phyloP scores from a whole-genome alignment of 2,888 invertebrate genomes.

The Aromia moschata region DNA sequence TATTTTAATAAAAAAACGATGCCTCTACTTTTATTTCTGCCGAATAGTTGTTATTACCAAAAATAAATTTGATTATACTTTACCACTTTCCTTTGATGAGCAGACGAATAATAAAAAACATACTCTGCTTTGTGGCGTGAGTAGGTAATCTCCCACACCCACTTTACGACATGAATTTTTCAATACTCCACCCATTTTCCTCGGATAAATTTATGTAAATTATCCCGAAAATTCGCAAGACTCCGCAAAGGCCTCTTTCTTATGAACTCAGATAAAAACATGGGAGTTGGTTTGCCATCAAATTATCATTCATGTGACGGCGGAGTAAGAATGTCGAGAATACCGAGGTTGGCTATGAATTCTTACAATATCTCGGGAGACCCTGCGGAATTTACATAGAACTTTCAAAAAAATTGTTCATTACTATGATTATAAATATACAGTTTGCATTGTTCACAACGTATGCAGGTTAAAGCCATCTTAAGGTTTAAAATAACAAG shows the following conservation, averaged over 20 bases:
- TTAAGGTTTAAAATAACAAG: no score
- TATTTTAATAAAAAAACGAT: no score
- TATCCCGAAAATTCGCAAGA: neutral
- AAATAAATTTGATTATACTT: no score
- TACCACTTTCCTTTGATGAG: neutral
- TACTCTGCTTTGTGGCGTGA: neutral
- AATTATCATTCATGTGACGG: constrained; percentile 3
- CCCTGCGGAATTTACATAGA: no score
- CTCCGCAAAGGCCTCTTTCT: neutral
- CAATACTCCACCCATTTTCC: neutral
- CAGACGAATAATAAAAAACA: neutral
- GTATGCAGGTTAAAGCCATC: no score
- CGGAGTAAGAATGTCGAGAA: constrained; percentile 5
- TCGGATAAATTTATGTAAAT: neutral
- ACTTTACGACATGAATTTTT: neutral
- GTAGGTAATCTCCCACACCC: neutral
- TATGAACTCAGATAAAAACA: constrained; percentile 4
- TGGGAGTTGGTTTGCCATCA: constrained; percentile 7
- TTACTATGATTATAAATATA: no score
- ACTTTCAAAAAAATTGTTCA: no score
- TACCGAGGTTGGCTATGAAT: constrained; percentile 1
- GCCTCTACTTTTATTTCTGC: no score
- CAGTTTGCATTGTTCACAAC: no score
- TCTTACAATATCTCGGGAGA: no score
- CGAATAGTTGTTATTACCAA: no score